Evolutionary conservation across 2,797 vertebrate genomes (phyloP), one percentile per base, ranked within the genome.

Genomic region (Pseudopleuronectes americanus): DNA sequence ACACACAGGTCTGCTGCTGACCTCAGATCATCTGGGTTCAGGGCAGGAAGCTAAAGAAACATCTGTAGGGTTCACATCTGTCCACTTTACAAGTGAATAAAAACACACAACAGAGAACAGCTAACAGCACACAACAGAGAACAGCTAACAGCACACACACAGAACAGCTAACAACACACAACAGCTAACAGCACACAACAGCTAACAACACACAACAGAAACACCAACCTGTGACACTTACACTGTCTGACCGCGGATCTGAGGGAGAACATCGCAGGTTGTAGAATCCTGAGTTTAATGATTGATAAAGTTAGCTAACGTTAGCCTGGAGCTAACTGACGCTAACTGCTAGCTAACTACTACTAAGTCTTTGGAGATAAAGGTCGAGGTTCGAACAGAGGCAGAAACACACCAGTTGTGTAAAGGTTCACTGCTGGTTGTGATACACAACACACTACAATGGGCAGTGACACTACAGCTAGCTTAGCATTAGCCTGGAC

Each of bases 231-330:
- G 0, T 8, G 24, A 1, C 26, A 93, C 93, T 93, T 87, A 94
- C 93, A 77, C 81, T 41, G 84, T 1, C 33, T 47, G 22, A 86
- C 38, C 8, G 89, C 73, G 45, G 90, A 82, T 69, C 84, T 85
- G 79, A 77, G 1, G 47, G 89, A 82, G 77, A 91, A 57, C 92
- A 94, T 94, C 51, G 54, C 76, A 10, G 48, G 54, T 4, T 8
- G 23, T 16, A 48, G 0, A 59, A 59, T 45, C 41, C 41, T 2
- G 24, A 49, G 6, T 7, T 52, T 8, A 1, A 4, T 2, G 10
- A 26, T 26, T 14, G 43, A 45, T 2, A 16, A 19, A 17, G 16
- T 6, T 28, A 2, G 4, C 14, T 62, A 1, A 4, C 21, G 12
- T 53, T 52, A 43, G 64, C 49, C 8, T 19, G 14, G 1, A 52